These are phyloP conservation scores for Falco berigora DNA, from an alignment of 2,797 vertebrate species.

Conservation along the genomic window DNA sequence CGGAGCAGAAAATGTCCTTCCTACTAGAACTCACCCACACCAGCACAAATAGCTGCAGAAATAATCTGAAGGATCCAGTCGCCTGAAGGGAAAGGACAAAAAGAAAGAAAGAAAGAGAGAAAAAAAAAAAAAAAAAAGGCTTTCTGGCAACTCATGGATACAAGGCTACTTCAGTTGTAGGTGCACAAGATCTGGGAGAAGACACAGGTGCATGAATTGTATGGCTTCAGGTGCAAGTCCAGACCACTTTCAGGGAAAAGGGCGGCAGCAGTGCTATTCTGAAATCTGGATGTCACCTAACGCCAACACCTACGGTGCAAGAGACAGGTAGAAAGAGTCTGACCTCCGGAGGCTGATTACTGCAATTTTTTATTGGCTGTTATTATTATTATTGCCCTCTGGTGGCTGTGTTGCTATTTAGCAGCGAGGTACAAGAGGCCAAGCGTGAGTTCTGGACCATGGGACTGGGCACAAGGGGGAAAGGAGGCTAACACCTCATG, in stretches of 20 bases:
- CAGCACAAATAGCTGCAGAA: background rate
- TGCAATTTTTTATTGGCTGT: background rate
- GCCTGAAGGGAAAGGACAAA: background rate
- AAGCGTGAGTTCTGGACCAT: background rate
- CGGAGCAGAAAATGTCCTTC: background rate
- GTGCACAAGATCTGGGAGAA: background rate
- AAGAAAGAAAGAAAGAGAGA: background rate
- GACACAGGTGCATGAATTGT: background rate
- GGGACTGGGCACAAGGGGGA: background rate
- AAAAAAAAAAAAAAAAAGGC: rapidly evolving
- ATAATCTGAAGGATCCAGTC: background rate
- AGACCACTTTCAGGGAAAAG: no score
- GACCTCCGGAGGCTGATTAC: background rate
- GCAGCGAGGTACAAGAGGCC: background rate
- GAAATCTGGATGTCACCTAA: background rate
- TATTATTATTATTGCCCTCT: conserved; percentile 3
- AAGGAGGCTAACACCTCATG: background rate
- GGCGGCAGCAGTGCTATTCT: background rate
- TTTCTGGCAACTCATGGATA: background rate
- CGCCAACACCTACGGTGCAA: rapidly evolving
- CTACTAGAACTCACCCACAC: background rate
- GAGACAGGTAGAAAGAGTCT: background rate
- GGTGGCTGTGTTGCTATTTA: background rate
- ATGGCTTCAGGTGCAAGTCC: background rate
- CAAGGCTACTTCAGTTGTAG: background rate